Base-by-base conservation (phyloP, 2,797 vertebrate genomes). In the Toxotes lorentzi region DNA sequence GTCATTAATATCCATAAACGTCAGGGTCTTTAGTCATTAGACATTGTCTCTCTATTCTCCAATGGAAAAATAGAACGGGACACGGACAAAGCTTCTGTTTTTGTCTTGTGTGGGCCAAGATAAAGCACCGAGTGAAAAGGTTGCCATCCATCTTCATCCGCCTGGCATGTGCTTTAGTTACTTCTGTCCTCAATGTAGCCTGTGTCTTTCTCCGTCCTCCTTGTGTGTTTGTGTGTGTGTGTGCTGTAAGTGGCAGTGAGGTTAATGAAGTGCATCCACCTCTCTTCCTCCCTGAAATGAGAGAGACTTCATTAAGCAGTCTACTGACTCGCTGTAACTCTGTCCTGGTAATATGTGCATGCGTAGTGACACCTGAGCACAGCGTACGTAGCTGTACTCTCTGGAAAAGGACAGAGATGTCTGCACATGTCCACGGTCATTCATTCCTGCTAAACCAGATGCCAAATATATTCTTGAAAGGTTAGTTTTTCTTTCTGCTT, bases 71-170 rank as follows among this genome's bases (percentile, higher is more conserved):
- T 78, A 75, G 75, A 88, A 76, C 40, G 60, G 70, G 77, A 81
- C 24, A 24, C 65, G 79, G 83, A 93, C 84, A 92, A 84, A 89
- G 88, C 77, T 24, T 63, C 73, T 67, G 82, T 84, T 91, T 92
- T 89, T 89, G 82, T 82, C 88, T 90, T 70, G 76, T 90, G 88
- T 91, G 85, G 85, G 84, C 87, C 56, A 21, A 90, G 83, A 93
- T 91, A 92, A 94, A 94, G 90, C 78, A 34, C 47, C 70, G 74
- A 82, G 88, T 89, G 83, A 89, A 94, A 94, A 94, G 93, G 92
- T 91, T 94, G 90, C 88, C 90, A 95, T 96, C 93, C 91, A 94
- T 95, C 94, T 95, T 93, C 90, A 93, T 95, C 84, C 50, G 65
- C 78, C 86, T 93, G 92, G 86, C 93, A 92, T 91, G 90, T 89